Base-by-base conservation (phyloP, 2,888 invertebrate species). In the Dasypogon diadema region DNA sequence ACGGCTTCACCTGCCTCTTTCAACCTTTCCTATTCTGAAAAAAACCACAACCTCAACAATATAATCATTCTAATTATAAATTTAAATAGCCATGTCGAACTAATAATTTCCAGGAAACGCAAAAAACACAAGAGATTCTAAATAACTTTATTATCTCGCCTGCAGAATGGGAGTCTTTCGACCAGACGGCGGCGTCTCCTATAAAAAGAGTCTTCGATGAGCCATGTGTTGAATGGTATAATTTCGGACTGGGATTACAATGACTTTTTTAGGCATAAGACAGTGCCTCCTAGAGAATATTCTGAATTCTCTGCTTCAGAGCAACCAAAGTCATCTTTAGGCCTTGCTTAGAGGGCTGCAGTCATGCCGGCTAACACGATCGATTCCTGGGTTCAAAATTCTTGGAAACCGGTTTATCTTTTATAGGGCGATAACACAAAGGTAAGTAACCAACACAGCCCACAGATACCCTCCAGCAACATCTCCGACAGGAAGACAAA, bases 371-470 rank as follows among this genome's bases (percentile, higher is more conserved):
- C 60, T 58, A 58, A 58, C n/a, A 58, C 58, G 24, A 14, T 21
- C 56, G 6, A 1, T 21, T 54, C 21, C 3, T n/a, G 68, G 65
- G 75, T 75, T 75, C 75, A 75, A 75, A 56, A 75, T 68, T 65
- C 75, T 75, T 14, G n/a, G 14, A 34, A 75, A 75, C 75, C 75
- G 68, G 75, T 75, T 75, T 26, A 18, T 16, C 26, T 26, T 48
- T n/a, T n/a, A n/a, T n/a, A n/a, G 22, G 37, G 48, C 10, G 16
- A 21, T n/a, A n/a, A 18, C 51, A 26, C 48, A 68, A 3, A 18
- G 68, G 30, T 42, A 68, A 16, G 10, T 48, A 26, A 68, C 46
- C 14, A 34, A 56, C 18, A 18, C 22, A 2, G 12, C 10, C 10
- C 34, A 1, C 10, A 30, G 14, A 24, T 2, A 16, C 3, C 10